Evolutionary conservation across 2,797 vertebrate genomes (phyloP).

Genomic region (Vultur gryphus): DNA sequence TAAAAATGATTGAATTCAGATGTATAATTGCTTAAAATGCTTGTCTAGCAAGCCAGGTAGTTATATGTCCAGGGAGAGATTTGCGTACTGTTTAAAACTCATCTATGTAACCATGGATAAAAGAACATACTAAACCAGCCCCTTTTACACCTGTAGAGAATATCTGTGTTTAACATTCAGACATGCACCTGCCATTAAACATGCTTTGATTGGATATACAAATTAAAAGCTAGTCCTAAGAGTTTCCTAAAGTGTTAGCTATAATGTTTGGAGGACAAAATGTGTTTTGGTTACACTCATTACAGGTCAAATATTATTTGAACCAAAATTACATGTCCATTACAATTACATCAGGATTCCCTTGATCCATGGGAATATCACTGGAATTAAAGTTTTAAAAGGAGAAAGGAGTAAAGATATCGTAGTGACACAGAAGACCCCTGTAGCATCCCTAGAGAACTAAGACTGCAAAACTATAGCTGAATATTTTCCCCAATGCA

Average conservation of each 20-base stretch:
- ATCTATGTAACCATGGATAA: neutral
- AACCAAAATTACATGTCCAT: neutral
- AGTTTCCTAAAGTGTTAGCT: neutral
- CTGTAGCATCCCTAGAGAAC: neutral
- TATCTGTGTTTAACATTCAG: neutral
- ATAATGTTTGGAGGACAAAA: neutral
- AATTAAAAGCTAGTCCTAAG: neutral
- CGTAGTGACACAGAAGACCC: neutral
- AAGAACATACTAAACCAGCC: neutral
- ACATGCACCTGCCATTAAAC: neutral
- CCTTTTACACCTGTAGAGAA: neutral
- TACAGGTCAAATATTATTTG: neutral
- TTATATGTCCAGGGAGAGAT: neutral
- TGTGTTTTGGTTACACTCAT: neutral
- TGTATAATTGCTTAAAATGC: neutral
- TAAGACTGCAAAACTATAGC: neutral
- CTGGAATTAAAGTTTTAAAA: neutral
- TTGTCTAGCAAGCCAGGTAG: neutral
- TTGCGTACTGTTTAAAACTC: neutral
- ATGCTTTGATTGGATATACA: neutral
- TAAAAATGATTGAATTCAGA: neutral
- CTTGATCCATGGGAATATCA: neutral
- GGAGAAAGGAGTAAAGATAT: neutral
- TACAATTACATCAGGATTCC: neutral
- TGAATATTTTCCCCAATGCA: neutral